phyloP scores from a whole-genome alignment of 2,888 invertebrate species.

The Dastarcus helophoroides region DNA sequence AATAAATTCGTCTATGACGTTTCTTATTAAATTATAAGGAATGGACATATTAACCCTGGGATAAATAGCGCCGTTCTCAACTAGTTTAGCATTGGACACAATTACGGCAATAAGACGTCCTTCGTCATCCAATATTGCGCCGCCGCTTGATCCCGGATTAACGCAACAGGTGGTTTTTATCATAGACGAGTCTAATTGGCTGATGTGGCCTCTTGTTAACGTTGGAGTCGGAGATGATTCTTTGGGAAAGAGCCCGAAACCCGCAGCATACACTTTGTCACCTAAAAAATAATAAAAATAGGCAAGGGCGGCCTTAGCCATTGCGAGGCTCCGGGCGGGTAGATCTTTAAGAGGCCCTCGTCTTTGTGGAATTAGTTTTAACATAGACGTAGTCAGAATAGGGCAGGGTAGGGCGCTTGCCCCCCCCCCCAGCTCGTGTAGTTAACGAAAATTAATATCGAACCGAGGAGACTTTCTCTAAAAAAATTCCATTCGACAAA shows the following conservation, averaged over 20 bases:
- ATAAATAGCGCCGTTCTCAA: constrained; percentile 38
- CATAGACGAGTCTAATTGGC: constrained; percentile 43
- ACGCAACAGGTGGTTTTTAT: constrained; percentile 53
- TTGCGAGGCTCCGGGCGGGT: no score
- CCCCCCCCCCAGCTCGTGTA: no score
- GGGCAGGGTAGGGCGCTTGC: no score
- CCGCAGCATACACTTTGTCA: constrained; percentile 46
- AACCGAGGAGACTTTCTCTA: no score
- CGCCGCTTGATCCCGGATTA: constrained; percentile 53
- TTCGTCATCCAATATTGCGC: constrained; percentile 43
- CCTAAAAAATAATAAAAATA: no score
- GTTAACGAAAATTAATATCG: no score
- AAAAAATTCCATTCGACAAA: no score
- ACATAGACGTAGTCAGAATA: no score
- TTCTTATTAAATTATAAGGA: constrained; percentile 30
- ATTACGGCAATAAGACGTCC: constrained; percentile 45
- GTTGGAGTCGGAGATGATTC: constrained; percentile 38
- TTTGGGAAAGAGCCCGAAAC: constrained; percentile 46
- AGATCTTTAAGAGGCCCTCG: no score
- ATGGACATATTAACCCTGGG: constrained; percentile 52
- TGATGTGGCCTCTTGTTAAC: constrained; percentile 45
- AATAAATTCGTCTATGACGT: constrained; percentile 11
- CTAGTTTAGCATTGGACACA: constrained; percentile 41
- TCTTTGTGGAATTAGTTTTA: no score
- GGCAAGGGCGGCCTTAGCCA: no score